Evolutionary conservation across 1,140 invertebrate genomes (phyloP).

Genomic region (Drosophila ananassae): DNA sequence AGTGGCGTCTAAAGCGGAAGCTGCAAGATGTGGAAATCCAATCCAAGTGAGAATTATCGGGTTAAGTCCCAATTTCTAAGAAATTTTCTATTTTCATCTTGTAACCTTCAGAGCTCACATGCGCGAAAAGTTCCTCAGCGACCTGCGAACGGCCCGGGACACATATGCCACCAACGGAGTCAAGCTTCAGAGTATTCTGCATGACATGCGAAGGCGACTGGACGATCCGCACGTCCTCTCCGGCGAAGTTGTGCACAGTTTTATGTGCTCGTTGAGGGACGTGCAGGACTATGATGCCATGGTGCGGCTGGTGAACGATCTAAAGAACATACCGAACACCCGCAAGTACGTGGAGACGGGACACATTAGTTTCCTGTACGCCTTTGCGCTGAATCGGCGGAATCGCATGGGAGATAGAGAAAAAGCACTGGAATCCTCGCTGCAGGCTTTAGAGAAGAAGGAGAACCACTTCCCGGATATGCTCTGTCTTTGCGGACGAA

Average conservation of each 20-base stretch:
- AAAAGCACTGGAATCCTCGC: slow-evolving; percentile 95
- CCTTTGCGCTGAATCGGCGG: slow-evolving; percentile 98
- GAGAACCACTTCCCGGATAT: slow-evolving; percentile 98
- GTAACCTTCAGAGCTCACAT: slow-evolving; percentile 93
- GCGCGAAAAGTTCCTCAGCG: slow-evolving; percentile 98
- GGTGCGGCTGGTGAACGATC: slow-evolving; percentile 98
- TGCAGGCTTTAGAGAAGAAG: slow-evolving; percentile 94
- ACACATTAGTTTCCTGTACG: slow-evolving; percentile 96
- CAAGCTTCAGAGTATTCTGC: slow-evolving; percentile 93
- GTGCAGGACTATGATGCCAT: slow-evolving; percentile 99
- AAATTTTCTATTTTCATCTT: slow-evolving; percentile 4
- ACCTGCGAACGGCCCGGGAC: slow-evolving; percentile 96
- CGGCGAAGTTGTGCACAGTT: slow-evolving; percentile 96
- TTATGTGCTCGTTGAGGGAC: slow-evolving; percentile 96
- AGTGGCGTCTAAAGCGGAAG: slow-evolving; percentile 90
- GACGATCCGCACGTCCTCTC: slow-evolving; percentile 99
- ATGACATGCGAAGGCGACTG: slow-evolving; percentile 95
- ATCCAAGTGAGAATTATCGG: slow-evolving; percentile 88
- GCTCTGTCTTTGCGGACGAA: slow-evolving; percentile 98
- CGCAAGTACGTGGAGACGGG: slow-evolving; percentile 95
- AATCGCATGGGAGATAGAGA: slow-evolving; percentile 97
- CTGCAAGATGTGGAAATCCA: slow-evolving; percentile 97
- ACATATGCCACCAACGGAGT: slow-evolving; percentile 89
- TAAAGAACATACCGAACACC: slow-evolving; percentile 96
- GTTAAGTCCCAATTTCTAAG: background rate